Evolutionary conservation across 1,140 invertebrate species (phyloP), one percentile per base, ranked within the genome.

Genomic region (Hesperophylax magnus): DNA sequence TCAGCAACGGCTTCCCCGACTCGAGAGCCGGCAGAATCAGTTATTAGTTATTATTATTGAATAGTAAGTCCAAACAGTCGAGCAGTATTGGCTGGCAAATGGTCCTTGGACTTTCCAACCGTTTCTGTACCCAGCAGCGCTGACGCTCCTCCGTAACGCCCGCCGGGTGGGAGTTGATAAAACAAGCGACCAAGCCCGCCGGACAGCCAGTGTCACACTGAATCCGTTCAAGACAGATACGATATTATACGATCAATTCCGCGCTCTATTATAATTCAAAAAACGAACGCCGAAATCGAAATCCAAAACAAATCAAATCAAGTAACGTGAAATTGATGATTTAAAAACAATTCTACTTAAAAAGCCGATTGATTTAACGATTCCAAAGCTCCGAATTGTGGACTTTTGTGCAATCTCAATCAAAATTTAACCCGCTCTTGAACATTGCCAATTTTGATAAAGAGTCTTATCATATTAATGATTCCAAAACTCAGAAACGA

Each of bases 61-160:
- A 8, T 47, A 47, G 34, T 39, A 7, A 31, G 34, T 39, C 34
- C 8, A 14, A 27, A 5, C 5, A 27, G 27, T 27, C 5, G 2
- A 14, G 39, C 39, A 47, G 39, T 47, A 47, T 47, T 14, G 11
- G 39, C 39, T 14, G 39, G 39, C 39, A 8, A 27, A 2, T 61
- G 74, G 78, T 60, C 80, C 80, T 81, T 81, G 80, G 75, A 79
- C 78, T 78, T 69, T 69, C 71, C 71, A 74, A 20, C 47, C 11
- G 39, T 47, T 47, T 47, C 39, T 47, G 39, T 47, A 14, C 9
- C 39, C 39, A 47, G 39, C 39, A 47, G 20, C 71, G 22, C 39
- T 47, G 39, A 47, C 79, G 22, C 22, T 39, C 54, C 58, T 56
- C 52, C 72, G 76, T 24, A 53, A 22, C 71, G 71, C 22, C n/a